Conservation (phyloP, 1,140 invertebrate genomes). For the Mercenaria mercenaria region DNA sequence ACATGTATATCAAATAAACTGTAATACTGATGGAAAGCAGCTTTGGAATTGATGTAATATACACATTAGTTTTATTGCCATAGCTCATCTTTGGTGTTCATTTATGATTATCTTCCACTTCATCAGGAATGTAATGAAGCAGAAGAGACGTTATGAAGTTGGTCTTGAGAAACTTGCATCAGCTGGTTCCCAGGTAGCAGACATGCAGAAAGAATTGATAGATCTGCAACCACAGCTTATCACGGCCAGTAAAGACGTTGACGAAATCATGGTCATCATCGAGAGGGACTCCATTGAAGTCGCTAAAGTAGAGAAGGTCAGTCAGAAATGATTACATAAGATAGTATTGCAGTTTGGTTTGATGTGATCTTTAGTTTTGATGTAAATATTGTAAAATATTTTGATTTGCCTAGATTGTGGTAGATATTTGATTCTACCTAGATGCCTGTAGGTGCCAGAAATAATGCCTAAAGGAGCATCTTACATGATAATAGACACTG, state of each 20-base stretch:
- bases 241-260: conserved; percentile 84
- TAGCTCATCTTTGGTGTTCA: too few species aligned
- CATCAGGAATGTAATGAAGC: conserved; percentile 89
- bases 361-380: background rate
- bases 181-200: conserved; percentile 88
- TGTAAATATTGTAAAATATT: background rate
- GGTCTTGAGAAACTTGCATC: conserved; percentile 86
- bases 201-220: conserved; percentile 93
- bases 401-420: too few species aligned
- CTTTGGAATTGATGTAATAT: too few species aligned
- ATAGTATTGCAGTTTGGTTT: too few species aligned
- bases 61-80: too few species aligned
- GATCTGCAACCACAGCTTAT: conserved; percentile 95
- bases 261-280: conserved; percentile 85
- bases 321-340: background rate
- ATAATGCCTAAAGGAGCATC: too few species aligned
- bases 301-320: conserved; percentile 86
- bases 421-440: too few species aligned
- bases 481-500: too few species aligned
- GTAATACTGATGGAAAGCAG: too few species aligned
- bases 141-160: conserved; percentile 89
- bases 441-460: too few species aligned
- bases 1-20: too few species aligned
- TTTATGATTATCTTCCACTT: too few species aligned
- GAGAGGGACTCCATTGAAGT: conserved; percentile 86